Conservation (phyloP, 2,888 invertebrate species). For the Lamellibrachia satsuma region DNA sequence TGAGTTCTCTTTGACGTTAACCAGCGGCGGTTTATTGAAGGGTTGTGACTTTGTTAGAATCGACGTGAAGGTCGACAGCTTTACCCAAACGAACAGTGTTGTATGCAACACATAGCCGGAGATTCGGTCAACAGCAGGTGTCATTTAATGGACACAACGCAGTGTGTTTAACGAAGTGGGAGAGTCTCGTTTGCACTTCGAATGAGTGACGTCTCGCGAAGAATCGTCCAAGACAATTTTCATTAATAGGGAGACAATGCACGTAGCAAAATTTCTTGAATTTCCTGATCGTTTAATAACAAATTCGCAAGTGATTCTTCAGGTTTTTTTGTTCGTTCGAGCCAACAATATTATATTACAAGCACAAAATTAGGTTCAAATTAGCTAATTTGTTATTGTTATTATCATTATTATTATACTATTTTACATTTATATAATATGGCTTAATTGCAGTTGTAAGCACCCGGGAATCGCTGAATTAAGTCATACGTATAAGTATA, state of each 20-base stretch:
- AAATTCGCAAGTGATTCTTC: background rate
- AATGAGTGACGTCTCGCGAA: background rate
- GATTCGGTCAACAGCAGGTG: background rate
- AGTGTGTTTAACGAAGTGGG: background rate
- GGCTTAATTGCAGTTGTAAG: background rate
- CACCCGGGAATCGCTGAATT: background rate
- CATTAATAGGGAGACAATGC: background rate
- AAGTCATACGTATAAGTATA: background rate
- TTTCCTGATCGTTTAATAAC: background rate
- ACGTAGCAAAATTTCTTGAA: background rate
- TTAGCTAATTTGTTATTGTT: background rate
- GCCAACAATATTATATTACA: no score
- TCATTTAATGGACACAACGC: background rate
- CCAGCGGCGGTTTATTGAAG: background rate
- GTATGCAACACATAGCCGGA: background rate
- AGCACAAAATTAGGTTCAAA: no score
- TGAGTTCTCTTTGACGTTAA: background rate
- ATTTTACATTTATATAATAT: background rate
- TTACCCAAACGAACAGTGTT: background rate
- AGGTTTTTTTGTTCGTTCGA: no score
- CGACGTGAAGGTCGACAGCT: background rate
- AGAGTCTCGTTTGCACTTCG: background rate
- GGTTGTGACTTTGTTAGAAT: slow-evolving; percentile 8
- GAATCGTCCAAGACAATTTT: background rate
- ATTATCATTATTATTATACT: background rate